Conservation (phyloP, 1,140 invertebrate genomes). For the Diprion similis region DNA sequence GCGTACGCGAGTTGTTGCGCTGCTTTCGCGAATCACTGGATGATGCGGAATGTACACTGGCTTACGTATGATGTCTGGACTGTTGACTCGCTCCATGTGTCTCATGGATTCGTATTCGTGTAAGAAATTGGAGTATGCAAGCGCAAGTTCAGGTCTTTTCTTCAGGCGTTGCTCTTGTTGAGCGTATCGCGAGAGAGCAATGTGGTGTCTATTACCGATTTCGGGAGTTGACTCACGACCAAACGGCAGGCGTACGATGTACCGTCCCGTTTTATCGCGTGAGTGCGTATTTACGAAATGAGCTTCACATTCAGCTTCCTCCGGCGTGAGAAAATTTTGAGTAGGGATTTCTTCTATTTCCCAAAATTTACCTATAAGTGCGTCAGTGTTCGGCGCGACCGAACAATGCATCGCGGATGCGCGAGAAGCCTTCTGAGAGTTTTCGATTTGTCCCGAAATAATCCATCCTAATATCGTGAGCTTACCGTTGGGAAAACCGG, state of each 20-base stretch:
- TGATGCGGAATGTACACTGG: conserved; percentile 28
- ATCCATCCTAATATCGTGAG: conserved; percentile 9
- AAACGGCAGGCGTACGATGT: background rate
- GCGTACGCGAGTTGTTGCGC: conserved; percentile 21
- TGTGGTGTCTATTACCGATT: background rate
- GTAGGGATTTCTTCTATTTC: background rate
- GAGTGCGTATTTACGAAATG: background rate
- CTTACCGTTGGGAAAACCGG: background rate
- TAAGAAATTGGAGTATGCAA: conserved; percentile 34
- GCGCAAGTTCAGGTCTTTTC: background rate
- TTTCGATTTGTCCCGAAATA: background rate
- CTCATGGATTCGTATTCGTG: conserved; percentile 30
- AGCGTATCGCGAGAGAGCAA: background rate
- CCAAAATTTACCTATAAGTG: background rate
- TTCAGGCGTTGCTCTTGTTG: background rate
- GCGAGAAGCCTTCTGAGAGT: background rate
- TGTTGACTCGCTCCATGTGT: conserved; percentile 35
- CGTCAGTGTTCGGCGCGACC: background rate
- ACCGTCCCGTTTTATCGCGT: background rate
- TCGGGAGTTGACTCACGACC: background rate
- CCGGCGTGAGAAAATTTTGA: background rate
- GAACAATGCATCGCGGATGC: background rate
- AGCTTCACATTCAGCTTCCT: background rate
- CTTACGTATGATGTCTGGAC: too few relatives aligned
- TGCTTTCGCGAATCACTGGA: conserved; percentile 21